These are phyloP conservation scores for Pangasius sanitwongsei DNA, from an alignment of 2,797 vertebrate genomes.

Conservation along the genomic window DNA sequence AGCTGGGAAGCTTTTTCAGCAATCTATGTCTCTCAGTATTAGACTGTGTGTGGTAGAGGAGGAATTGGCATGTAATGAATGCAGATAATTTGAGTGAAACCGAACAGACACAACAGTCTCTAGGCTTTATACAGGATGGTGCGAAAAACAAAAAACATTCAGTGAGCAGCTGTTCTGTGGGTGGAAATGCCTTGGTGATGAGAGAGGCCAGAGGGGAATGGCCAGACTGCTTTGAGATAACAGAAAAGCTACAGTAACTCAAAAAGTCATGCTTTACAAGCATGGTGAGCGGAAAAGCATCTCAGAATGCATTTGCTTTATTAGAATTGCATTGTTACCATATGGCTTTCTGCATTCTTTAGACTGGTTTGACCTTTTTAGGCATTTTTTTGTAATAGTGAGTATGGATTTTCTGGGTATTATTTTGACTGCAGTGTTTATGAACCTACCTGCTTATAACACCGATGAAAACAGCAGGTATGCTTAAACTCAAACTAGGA, in stretches of 20 bases:
- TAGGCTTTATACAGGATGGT: neutral
- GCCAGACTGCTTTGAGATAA: neutral
- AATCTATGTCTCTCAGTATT: neutral
- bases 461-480: conserved; percentile 13
- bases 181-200: neutral
- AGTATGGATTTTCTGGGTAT: neutral
- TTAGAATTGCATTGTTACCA: no score
- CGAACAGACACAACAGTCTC: neutral
- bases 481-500: neutral
- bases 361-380: neutral
- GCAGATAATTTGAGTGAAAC: neutral
- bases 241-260: neutral
- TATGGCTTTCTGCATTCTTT: neutral
- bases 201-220: neutral
- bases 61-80: neutral
- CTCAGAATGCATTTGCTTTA: no score
- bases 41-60: neutral
- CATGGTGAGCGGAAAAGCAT: neutral
- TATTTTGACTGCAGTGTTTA: neutral
- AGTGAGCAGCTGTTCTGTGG: neutral
- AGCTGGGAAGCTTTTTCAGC: neutral
- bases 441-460: neutral
- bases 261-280: neutral
- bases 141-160: no score
- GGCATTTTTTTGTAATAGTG: neutral